Evolutionary conservation across 2,797 vertebrate genomes (phyloP).

Genomic region (Hafferia zeledoni): DNA sequence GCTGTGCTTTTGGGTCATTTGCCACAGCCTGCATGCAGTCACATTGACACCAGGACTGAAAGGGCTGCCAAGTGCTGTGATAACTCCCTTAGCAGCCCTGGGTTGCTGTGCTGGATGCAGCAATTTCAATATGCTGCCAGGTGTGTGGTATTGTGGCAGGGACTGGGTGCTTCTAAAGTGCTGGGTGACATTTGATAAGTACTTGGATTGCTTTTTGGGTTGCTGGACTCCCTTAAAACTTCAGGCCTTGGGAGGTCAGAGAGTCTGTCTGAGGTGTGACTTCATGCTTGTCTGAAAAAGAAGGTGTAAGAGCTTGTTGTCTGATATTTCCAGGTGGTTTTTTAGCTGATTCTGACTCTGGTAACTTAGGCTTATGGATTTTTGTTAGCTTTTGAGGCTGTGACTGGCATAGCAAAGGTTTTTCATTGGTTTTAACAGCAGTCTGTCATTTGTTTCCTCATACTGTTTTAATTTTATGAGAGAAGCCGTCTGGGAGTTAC

Average conservation of each 20-base stretch:
- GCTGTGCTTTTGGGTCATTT: background rate
- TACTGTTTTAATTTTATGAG: slow-evolving; percentile 17
- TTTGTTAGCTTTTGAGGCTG: background rate
- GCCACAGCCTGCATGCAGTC: background rate
- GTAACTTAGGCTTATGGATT: background rate
- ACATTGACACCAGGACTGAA: background rate
- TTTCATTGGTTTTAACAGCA: background rate
- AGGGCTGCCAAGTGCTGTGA: background rate
- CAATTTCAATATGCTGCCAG: background rate
- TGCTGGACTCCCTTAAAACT: background rate
- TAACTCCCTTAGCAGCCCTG: background rate
- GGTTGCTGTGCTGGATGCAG: background rate
- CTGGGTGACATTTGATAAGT: background rate
- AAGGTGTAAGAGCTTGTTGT: background rate
- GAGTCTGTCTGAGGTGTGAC: background rate
- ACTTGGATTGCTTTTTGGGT: background rate
- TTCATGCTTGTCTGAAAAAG: background rate
- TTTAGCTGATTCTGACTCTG: background rate
- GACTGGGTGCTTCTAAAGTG: background rate
- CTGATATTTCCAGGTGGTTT: background rate
- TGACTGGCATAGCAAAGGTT: background rate
- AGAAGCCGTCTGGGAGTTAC: background rate
- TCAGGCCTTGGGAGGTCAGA: background rate
- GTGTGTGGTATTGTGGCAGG: background rate
- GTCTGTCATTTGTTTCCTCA: background rate